Evolutionary conservation across 2,797 vertebrate species (phyloP), one percentile per base, ranked within the genome.

Genomic region (Anisognathus igniventris): DNA sequence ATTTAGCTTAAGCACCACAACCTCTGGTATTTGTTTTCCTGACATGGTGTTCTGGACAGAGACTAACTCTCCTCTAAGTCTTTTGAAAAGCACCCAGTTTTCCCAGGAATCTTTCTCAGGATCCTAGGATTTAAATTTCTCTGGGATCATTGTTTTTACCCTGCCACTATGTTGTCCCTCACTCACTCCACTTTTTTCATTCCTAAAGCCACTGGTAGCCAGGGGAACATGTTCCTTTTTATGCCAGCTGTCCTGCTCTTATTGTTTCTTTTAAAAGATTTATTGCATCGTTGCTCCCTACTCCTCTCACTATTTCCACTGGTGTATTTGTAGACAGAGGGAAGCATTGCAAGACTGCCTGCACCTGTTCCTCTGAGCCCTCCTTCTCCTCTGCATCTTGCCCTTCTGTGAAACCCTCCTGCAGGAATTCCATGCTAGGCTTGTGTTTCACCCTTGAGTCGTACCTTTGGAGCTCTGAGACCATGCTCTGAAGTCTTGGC

Each of bases 221-320:
- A 95, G 94, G 94, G 94, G 92, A 95, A 95, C 93, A 30, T 6
- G 37, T 19, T 95, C 71, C 60, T 90, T 93, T 95, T 93, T 81
- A 88, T 82, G 74, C 86, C 94, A 96, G 90, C 93, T 96, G 95
- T 93, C 95, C 80, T 61, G 67, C 51, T 57, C 80, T 94, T 90
- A 96, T 96, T 96, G 92, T 96, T 96, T 96, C 96, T 96, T 96
- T 94, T 93, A 93, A 95, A 96, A 96, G 95, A 96, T 95, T 95
- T 95, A 95, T 84, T 95, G 93, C 93, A 91, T 83, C 95, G 37
- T 91, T 95, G 90, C 90, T 92, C 74, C 51, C 92, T 92, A 80
- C 83, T 94, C 66, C 92, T 88, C 93, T 96, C 92, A 90, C 80
- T 95, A 64, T 96, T 96, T 96, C 96, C 93, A 96, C 71, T 65